Evolutionary conservation across 1,140 invertebrate species (phyloP).

Genomic region (Aphelinus certus): DNA sequence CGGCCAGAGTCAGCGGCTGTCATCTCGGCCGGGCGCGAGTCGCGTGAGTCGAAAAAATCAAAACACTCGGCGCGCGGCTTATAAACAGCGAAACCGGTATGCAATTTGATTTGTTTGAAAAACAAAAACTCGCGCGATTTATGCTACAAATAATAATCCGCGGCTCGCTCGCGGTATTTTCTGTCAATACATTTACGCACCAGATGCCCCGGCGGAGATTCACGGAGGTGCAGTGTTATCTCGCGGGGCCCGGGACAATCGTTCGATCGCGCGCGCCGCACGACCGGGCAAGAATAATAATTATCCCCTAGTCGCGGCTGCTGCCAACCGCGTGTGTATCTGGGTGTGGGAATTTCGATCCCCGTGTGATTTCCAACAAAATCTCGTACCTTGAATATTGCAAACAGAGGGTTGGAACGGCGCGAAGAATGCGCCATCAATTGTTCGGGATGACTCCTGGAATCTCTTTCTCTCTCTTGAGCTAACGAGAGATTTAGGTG

Average conservation of each 20-base stretch:
- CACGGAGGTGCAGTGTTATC: not conserved
- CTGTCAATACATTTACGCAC: conserved; percentile 24
- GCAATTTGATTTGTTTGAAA: conserved; percentile 36
- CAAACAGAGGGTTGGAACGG: too few relatives aligned
- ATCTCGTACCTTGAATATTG: too few relatives aligned
- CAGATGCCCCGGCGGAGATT: not conserved
- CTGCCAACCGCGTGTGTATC: too few relatives aligned
- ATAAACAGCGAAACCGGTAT: conserved; percentile 13
- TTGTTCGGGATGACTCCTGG: conserved; percentile 17
- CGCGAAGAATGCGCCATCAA: not conserved
- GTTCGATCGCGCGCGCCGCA: too few relatives aligned
- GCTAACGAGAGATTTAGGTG: conserved; percentile 17
- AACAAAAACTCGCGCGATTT: not conserved
- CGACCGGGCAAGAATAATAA: too few relatives aligned
- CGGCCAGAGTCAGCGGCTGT: not conserved
- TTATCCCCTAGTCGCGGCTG: too few relatives aligned
- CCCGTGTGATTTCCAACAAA: too few relatives aligned
- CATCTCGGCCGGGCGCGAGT: not conserved
- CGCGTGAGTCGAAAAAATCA: not conserved
- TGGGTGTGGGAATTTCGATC: too few relatives aligned
- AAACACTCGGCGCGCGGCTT: conserved; percentile 32
- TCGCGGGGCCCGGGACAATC: too few relatives aligned
- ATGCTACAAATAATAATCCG: conserved; percentile 31
- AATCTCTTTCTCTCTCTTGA: not conserved
- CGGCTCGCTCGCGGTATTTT: conserved; percentile 24